These are phyloP conservation scores for Drosophila colorata DNA, from an alignment of 2,888 invertebrate species.

Conservation along the genomic window DNA sequence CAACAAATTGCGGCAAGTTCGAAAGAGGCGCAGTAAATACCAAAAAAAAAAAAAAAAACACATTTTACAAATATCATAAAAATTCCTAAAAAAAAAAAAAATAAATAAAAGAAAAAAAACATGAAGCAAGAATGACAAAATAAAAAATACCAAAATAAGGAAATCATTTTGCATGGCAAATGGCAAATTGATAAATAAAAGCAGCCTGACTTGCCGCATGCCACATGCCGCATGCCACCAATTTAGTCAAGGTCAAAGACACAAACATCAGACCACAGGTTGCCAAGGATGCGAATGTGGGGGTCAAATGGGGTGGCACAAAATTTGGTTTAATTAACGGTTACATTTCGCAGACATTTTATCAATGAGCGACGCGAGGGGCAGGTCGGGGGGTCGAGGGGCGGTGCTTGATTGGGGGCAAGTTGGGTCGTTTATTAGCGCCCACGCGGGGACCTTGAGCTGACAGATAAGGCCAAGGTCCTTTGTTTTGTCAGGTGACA, in stretches of 20 bases:
- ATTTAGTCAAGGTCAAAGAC: conserved; percentile 32
- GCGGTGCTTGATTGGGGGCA: not conserved
- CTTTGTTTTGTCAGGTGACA: conserved; percentile 35
- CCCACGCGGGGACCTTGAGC: conserved; percentile 8
- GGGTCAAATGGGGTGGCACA: conserved; percentile 4
- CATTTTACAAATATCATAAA: not conserved
- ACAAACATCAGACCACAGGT: not conserved
- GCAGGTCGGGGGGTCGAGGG: not conserved
- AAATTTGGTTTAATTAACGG: conserved; percentile 41
- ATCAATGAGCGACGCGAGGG: conserved; percentile 1
- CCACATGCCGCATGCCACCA: conserved; percentile 7
- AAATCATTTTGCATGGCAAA: not conserved
- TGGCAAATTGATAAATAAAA: conserved; percentile 8
- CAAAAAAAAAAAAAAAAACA: not conserved
- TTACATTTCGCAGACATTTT: conserved; percentile 26
- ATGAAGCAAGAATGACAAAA: not conserved
- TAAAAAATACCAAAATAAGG: not conserved
- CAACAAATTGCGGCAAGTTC: conserved; percentile 19
- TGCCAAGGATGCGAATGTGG: not conserved
- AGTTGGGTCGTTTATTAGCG: not conserved
- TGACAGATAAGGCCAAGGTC: conserved; percentile 36
- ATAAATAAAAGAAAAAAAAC: not conserved
- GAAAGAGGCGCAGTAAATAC: not conserved
- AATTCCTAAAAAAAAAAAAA: not conserved
- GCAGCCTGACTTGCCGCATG: not conserved